Base-by-base conservation (phyloP, 2,113 vertebrate genomes). In the Gopherus evgoodei region DNA sequence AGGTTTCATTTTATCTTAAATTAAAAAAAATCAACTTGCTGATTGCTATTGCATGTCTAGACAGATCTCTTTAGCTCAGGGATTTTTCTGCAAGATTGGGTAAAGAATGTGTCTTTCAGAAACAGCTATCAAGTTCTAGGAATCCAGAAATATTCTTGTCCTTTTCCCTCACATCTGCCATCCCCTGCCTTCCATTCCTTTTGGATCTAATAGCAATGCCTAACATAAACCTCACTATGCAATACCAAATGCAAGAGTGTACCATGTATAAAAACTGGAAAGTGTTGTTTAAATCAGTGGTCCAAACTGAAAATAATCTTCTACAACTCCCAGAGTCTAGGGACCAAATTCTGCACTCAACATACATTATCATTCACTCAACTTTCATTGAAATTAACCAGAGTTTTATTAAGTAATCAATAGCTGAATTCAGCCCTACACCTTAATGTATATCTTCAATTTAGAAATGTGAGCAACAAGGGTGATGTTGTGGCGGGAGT, bases 41-140 rank as follows among this genome's bases (percentile, higher is more conserved):
- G 25, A 83, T 57, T 84, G 9, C 24, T 88, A 72, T 13, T 95
- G 47, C 91, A 96, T 88, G 96, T 91, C 84, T 84, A 82, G 62
- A 84, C 91, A 91, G 57, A 84, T 25, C 13, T 91, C 81, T 27
- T 78, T 5, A n/a, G 12, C 22, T 31, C 9, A 59, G 21, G 24
- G 54, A 79, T n/a, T 49, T 25, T 38, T n/a, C 11, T 59, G 38
- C 16, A 87, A 10, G 11, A 65, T 1, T 89, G 85, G 38, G 29
- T 25, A 78, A 5, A 62, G 44, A 72, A 35, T 3, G 54, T 0
- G 2, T 25, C 24, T n/a, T 6, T 84, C 49, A 10, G 50, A 86
- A 75, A 87, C 13, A 38, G 83, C 24, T 82, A 31, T 62, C 57
- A 17, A 54, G 88, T 97, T 96, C 89, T 86, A 52, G 78, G 83